Percentiles rank a stretch among this genome's conserved stretches.
Conservation (phyloP, 2,113 vertebrate species). For the Cheilinus undulatus region DNA sequence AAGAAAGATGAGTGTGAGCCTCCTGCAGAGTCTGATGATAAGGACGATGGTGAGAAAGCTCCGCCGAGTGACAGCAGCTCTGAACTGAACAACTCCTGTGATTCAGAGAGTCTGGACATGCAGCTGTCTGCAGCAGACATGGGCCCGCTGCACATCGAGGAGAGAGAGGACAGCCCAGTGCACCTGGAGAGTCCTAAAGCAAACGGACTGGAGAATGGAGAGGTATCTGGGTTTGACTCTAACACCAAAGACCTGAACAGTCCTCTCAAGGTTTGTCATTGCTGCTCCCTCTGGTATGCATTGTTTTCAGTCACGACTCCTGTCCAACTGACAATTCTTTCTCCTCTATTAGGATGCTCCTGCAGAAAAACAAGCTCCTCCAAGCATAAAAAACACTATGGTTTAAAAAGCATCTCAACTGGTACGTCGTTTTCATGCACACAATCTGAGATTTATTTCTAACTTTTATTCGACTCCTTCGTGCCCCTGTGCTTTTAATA, state of each 20-base stretch:
- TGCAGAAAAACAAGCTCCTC: conserved; percentile 20
- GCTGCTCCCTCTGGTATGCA: neutral
- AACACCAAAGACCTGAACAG: conserved; percentile 6
- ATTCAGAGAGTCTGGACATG: conserved; percentile 72
- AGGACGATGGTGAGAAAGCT: conserved; percentile 12
- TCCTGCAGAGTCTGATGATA: conserved; percentile 19
- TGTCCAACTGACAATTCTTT: neutral
- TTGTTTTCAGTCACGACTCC: neutral
- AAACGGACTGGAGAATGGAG: conserved; percentile 63
- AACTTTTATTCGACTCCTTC: neutral
- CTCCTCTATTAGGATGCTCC: conserved; percentile 49
- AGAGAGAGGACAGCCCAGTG: conserved; percentile 20
- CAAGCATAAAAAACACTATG: conserved; percentile 68
- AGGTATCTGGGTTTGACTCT: conserved; percentile 31
- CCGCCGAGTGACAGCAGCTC: conserved; percentile 69
- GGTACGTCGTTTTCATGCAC: conserved; percentile 21
- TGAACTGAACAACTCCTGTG: conserved; percentile 64
- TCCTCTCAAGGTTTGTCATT: conserved; percentile 63
- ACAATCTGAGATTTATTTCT: neutral
- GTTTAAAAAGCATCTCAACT: conserved; percentile 47
- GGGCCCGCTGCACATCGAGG: conserved; percentile 65
- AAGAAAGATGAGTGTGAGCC: conserved; percentile 34
- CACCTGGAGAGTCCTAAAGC: neutral
- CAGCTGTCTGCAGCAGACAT: conserved; percentile 54
- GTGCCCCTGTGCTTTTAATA: neutral